A percentile compares a stretch with the other conserved stretches of the same genome.
Evolutionary conservation across 2,113 vertebrate genomes (phyloP).

Genomic region (Hoplias malabaricus): DNA sequence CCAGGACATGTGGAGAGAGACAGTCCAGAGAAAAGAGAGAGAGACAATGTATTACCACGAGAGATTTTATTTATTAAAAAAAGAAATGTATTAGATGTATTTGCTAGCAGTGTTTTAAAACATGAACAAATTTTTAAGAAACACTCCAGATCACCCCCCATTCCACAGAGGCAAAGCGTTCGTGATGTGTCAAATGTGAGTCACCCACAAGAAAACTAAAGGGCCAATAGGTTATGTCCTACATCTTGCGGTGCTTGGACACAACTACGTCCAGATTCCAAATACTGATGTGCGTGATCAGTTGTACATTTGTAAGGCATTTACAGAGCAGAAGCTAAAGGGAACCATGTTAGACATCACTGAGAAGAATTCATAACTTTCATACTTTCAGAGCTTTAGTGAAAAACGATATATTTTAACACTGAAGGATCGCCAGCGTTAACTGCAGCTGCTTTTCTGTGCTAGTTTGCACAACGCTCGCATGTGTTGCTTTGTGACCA

Average conservation of each 20-base stretch:
- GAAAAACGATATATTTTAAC: not conserved
- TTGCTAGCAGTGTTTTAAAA: conserved; percentile 57
- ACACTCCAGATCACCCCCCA: not conserved
- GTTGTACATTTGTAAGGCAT: not conserved
- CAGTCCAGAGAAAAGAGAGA: conserved; percentile 42
- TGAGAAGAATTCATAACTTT: too few species aligned
- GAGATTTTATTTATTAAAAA: conserved; percentile 67
- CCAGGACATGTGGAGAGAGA: conserved; percentile 43
- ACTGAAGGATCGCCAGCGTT: conserved; percentile 12
- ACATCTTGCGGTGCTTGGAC: conserved; percentile 9
- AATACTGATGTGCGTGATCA: not conserved
- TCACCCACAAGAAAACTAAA: not conserved
- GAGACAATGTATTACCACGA: conserved; percentile 38
- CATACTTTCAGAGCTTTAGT: not conserved
- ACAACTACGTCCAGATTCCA: conserved; percentile 4
- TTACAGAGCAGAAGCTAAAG: not conserved
- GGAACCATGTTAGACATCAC: not conserved
- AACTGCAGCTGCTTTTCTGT: conserved; percentile 35
- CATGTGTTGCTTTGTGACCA: not conserved
- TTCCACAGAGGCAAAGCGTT: conserved; percentile 6
- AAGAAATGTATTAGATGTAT: conserved; percentile 64
- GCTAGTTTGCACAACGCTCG: conserved; percentile 33
- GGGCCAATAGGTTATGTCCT: not conserved
- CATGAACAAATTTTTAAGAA: conserved; percentile 51
- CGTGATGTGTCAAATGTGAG: conserved; percentile 22